Percentiles rank a stretch among this genome's conserved stretches.
These are phyloP conservation scores for Poecilobothrus nobilitatus DNA, from an alignment of 2,888 invertebrate genomes.

Conservation along the genomic window DNA sequence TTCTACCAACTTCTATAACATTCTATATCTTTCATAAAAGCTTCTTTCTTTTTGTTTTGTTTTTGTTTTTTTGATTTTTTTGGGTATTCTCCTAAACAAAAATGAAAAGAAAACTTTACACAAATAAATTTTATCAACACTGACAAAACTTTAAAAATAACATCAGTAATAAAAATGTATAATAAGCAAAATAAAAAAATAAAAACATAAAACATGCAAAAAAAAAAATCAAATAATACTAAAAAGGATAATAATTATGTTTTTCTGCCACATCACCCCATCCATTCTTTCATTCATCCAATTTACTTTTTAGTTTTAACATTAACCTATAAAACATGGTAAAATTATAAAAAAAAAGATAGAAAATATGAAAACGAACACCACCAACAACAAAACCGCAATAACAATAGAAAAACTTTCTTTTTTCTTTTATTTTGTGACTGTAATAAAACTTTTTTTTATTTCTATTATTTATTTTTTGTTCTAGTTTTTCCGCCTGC, in stretches of 20 bases:
- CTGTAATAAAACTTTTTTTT: background rate
- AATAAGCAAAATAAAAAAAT: background rate
- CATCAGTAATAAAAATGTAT: background rate
- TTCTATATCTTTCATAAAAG: no score
- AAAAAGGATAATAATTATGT: background rate
- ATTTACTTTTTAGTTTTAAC: background rate
- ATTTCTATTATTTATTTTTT: no score
- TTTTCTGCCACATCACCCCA: background rate
- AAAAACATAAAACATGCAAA: no score
- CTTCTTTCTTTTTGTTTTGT: no score
- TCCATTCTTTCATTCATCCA: background rate
- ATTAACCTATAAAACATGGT: background rate
- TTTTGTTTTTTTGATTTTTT: no score
- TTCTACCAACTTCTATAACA: no score
- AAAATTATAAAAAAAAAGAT: no score
- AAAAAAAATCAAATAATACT: background rate
- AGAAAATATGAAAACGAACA: no score
- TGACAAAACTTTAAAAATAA: background rate
- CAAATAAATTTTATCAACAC: background rate
- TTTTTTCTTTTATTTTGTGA: background rate
- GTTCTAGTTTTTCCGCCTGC: no score
- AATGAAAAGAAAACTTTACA: no score
- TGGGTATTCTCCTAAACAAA: no score
- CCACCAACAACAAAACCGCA: background rate
- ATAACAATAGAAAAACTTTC: background rate